A percentile compares a stretch with the other conserved stretches of the same genome.
phyloP scores from a whole-genome alignment of 2,888 invertebrate species.

The Drosophila rubida region DNA sequence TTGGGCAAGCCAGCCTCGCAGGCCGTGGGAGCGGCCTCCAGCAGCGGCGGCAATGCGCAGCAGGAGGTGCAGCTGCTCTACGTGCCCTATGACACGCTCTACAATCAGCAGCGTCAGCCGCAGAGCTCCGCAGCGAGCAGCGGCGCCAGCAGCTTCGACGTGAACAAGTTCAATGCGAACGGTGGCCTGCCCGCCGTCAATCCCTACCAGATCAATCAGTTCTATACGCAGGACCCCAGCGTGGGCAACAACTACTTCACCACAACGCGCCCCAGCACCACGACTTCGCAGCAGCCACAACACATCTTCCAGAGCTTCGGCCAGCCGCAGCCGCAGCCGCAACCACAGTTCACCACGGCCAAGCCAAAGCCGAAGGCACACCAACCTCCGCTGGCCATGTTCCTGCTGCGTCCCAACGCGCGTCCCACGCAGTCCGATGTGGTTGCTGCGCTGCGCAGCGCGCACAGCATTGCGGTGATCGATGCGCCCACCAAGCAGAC shows the following conservation, averaged over 20 bases:
- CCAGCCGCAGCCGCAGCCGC: slow-evolving; percentile 38
- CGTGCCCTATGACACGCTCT: slow-evolving; percentile 91
- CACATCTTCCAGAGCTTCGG: slow-evolving; percentile 77
- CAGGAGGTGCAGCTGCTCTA: slow-evolving; percentile 92
- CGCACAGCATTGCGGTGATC: slow-evolving; percentile 91
- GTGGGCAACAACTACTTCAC: slow-evolving; percentile 72
- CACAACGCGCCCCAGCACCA: slow-evolving; percentile 81
- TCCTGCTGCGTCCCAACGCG: slow-evolving; percentile 86
- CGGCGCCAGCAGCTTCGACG: slow-evolving; percentile 66
- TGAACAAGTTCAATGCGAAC: slow-evolving; percentile 79
- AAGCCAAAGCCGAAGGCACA: slow-evolving; percentile 90
- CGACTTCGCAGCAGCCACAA: slow-evolving; percentile 48
- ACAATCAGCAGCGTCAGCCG: slow-evolving; percentile 84
- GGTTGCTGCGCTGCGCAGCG: slow-evolving; percentile 88
- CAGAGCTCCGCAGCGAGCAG: slow-evolving; percentile 46
- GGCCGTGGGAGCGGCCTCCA: slow-evolving; percentile 26
- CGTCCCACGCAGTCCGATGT: slow-evolving; percentile 89
- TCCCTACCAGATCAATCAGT: slow-evolving; percentile 85
- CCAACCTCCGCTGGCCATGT: slow-evolving; percentile 93
- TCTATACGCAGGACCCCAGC: slow-evolving; percentile 83
- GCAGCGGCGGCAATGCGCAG: slow-evolving; percentile 46
- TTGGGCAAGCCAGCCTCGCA: slow-evolving; percentile 63
- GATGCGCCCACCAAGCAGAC: slow-evolving; percentile 89
- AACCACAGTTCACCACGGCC: slow-evolving; percentile 85
- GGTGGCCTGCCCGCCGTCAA: slow-evolving; percentile 82